phyloP scores from a whole-genome alignment of 2,797 vertebrate species.

The Sylvia borin region DNA sequence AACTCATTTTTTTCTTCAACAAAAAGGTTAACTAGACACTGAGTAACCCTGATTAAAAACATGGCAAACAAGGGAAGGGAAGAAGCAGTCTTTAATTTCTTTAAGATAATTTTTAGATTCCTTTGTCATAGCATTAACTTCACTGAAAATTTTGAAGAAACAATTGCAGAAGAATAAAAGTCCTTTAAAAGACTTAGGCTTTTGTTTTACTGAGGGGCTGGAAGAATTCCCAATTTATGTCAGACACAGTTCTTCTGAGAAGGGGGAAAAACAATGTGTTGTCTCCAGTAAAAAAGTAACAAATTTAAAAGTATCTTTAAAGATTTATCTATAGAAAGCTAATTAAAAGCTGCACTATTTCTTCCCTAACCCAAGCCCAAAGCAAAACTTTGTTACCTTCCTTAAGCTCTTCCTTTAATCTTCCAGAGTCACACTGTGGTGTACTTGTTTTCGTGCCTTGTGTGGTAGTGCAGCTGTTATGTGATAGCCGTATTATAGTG shows the following conservation, averaged over 20 bases:
- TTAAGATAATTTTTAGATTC: background rate
- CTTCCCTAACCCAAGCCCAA: background rate
- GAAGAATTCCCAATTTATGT: background rate
- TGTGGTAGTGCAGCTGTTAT: background rate
- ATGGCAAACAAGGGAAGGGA: background rate
- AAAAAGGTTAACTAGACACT: background rate
- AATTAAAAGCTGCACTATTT: background rate
- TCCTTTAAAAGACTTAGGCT: background rate
- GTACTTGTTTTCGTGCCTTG: background rate
- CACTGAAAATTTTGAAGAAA: background rate
- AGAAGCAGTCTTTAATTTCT: background rate
- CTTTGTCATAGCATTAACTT: background rate
- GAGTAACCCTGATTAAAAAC: background rate
- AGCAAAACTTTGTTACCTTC: background rate
- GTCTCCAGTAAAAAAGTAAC: background rate
- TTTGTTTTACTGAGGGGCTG: background rate
- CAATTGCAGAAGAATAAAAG: background rate
- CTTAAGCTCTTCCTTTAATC: background rate
- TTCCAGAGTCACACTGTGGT: background rate
- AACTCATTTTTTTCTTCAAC: background rate
- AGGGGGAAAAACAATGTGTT: background rate
- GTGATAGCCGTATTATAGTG: background rate
- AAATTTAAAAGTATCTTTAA: background rate
- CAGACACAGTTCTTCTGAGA: background rate
- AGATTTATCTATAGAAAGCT: background rate